Evolutionary conservation across 2,797 vertebrate species (phyloP), one percentile per base, ranked within the genome.

Genomic region (Enteromius anoplus): DNA sequence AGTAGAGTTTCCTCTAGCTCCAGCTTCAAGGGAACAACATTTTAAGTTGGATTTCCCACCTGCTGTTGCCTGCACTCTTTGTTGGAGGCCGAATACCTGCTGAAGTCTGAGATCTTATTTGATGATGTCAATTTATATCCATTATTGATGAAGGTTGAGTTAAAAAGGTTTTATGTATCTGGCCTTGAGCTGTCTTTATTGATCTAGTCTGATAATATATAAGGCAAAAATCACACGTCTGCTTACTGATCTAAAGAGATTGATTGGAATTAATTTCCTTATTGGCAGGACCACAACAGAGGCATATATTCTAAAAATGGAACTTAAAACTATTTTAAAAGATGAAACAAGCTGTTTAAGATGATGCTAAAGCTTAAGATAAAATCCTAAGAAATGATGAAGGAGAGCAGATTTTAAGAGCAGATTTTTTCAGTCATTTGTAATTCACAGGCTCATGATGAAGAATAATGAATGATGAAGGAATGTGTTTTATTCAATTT

Each of bases 1-100:
- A 84, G 84, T 84, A 84, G 37, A 80, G 69, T 49, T 64, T 82
- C 49, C 64, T 82, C 75, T 72, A 45, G 60, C 62, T 65, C 42
- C 49, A 79, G 71, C 76, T 62, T 80, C 37, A 78, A 68, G 76
- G 82, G 51, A 85, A 83, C 37, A n/a, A 4, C 15, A n/a, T 34
- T 75, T 71, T 80, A 51, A 83, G 72, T 45, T 77, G 4, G 37
- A 68, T 68, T 84, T 51, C n/a, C 8, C 60, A 26, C 26, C 64
- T 80, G 83, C 58, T 40, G 29, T 58, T 49, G 32, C 21, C 23
- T 68, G 53, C 1, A 34, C 55, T 80, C 40, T 69, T 82, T 72
- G 55, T 79, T 62, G 55, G 40, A 47, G 65, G 32, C 58, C 1
- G 23, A 60, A 53, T 60, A 4, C 6, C 23, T 45, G 42, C 21